These are phyloP conservation scores for Bacillus rossius DNA, from an alignment of 1,140 invertebrate species.

Conservation along the genomic window DNA sequence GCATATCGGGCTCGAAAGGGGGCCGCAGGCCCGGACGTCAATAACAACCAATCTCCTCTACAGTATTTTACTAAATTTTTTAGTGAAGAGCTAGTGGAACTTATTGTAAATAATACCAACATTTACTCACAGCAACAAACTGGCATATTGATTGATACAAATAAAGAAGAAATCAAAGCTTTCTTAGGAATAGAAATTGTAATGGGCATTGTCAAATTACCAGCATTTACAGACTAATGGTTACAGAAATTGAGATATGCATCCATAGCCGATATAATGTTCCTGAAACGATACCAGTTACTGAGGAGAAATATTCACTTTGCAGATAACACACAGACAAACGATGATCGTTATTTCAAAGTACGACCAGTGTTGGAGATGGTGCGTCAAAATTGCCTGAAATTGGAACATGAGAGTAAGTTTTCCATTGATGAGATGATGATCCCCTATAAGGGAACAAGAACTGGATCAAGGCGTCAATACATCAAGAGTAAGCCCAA, in stretches of 20 bases:
- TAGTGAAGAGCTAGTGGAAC: slow-evolving; percentile 8
- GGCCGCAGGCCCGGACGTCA: no score
- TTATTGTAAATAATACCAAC: slow-evolving; percentile 19
- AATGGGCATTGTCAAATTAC: slow-evolving; percentile 22
- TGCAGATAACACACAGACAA: slow-evolving; percentile 25
- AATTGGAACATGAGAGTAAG: slow-evolving; percentile 31
- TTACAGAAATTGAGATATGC: slow-evolving; percentile 17
- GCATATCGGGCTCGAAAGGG: no score
- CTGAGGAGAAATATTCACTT: slow-evolving; percentile 22
- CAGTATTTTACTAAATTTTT: slow-evolving; percentile 18
- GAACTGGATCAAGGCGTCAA: slow-evolving; percentile 23
- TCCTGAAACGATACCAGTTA: slow-evolving; percentile 21
- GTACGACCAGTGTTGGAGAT: slow-evolving; percentile 32
- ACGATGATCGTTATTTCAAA: slow-evolving; percentile 38
- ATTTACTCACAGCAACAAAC: slow-evolving; percentile 6
- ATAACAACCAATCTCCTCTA: slow-evolving; percentile 7
- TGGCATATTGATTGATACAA: slow-evolving; percentile 15
- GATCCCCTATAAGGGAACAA: no score
- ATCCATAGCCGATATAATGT: slow-evolving; percentile 23
- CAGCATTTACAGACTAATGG: slow-evolving; percentile 28
- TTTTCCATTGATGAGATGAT: no score
- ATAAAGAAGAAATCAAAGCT: slow-evolving; percentile 20
- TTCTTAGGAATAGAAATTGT: slow-evolving; percentile 25
- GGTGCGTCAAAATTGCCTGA: slow-evolving; percentile 29
- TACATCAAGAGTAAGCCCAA: slow-evolving; percentile 27